phyloP scores from a whole-genome alignment of 2,888 invertebrate genomes.

The Amphimallon solstitiale region DNA sequence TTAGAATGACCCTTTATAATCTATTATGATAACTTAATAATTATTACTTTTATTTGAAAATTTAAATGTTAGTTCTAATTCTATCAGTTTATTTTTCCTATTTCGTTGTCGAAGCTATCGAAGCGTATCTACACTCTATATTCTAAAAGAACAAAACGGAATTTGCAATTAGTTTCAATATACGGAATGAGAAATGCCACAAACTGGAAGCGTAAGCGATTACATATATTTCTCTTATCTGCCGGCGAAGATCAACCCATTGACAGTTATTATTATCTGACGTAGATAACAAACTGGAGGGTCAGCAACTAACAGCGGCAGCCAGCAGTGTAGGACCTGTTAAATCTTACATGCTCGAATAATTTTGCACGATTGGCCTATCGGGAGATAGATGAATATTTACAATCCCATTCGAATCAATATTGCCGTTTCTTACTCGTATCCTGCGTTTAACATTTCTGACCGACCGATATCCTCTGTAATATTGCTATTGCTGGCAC shows the following conservation, averaged over 20 bases:
- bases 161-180: too few relatives aligned
- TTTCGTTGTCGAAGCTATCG: too few relatives aligned
- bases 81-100: too few relatives aligned
- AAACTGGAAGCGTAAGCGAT: background rate
- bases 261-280: constrained; percentile 30
- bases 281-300: constrained; percentile 15
- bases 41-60: too few relatives aligned
- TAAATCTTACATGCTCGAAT: constrained; percentile 30
- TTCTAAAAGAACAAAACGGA: too few relatives aligned
- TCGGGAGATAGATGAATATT: constrained; percentile 23
- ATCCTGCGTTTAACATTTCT: background rate
- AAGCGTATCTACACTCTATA: too few relatives aligned
- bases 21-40: too few relatives aligned
- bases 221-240: constrained; percentile 17
- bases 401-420: constrained; percentile 25
- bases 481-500: too few relatives aligned
- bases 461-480: too few relatives aligned
- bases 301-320: constrained; percentile 4
- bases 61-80: too few relatives aligned
- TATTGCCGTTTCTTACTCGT: background rate
- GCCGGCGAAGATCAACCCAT: constrained; percentile 1
- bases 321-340: background rate
- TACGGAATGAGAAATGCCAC: too few relatives aligned
- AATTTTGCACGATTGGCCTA: constrained; percentile 14
- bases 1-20: too few relatives aligned